Evolutionary conservation across 2,797 vertebrate species (phyloP).

Genomic region (Enteromius thamalakanensis): DNA sequence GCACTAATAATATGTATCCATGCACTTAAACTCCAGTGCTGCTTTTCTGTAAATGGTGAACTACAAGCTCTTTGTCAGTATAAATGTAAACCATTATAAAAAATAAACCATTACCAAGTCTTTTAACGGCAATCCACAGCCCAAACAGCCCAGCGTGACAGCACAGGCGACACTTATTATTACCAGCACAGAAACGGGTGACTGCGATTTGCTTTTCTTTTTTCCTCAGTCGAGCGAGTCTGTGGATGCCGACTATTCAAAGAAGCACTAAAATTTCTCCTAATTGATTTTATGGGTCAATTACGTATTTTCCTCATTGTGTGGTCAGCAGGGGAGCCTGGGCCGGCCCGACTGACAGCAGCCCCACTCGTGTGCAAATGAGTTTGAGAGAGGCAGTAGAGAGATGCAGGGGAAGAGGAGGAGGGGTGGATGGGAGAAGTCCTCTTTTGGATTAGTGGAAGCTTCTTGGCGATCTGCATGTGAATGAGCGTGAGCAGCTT

Average conservation of each 20-base stretch:
- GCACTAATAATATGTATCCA: not conserved
- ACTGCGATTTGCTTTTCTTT: constrained; percentile 15
- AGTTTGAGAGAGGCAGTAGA: constrained; percentile 36
- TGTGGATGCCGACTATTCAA: constrained; percentile 33
- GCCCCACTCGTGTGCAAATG: constrained; percentile 39
- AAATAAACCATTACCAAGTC: constrained; percentile 22
- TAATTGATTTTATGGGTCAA: constrained; percentile 62
- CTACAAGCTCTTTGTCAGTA: constrained; percentile 8
- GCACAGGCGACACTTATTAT: constrained; percentile 9
- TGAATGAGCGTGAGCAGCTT: constrained; percentile 77
- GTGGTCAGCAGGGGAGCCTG: constrained; percentile 43
- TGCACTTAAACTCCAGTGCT: constrained; percentile 13
- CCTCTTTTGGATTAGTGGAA: constrained; percentile 77
- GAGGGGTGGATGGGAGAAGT: constrained; percentile 58
- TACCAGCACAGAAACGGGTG: constrained; percentile 11
- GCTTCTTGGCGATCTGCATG: constrained; percentile 81
- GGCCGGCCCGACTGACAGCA: constrained; percentile 25
- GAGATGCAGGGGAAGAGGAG: constrained; percentile 40
- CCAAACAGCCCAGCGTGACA: constrained; percentile 20
- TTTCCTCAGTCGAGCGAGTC: not conserved
- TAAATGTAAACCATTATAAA: not conserved
- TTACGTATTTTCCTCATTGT: constrained; percentile 48
- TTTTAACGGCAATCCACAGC: constrained; percentile 14
- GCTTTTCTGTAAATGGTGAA: constrained; percentile 26
- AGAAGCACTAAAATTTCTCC: constrained; percentile 43